phyloP scores from a whole-genome alignment of 2,888 invertebrate species.

The Ormyrus nitidulus region DNA sequence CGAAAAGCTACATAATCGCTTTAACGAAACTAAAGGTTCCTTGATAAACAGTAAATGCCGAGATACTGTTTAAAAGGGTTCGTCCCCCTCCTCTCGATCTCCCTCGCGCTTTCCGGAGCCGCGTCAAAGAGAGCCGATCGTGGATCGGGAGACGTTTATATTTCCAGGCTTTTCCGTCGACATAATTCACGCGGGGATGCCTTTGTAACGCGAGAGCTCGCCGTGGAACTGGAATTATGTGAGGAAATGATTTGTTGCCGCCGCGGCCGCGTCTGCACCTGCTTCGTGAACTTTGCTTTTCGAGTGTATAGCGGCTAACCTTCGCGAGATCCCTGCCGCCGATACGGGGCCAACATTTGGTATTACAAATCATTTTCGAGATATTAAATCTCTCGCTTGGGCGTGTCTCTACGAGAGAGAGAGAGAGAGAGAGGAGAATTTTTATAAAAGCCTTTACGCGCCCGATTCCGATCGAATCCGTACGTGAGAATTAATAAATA shows the following conservation, averaged over 20 bases:
- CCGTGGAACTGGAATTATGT: too few species aligned
- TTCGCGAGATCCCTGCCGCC: too few species aligned
- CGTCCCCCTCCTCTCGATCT: slow-evolving; percentile 21
- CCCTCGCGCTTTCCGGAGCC: neutral
- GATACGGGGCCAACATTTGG: too few species aligned
- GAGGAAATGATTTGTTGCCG: slow-evolving; percentile 36
- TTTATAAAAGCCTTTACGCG: too few species aligned
- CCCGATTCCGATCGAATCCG: too few species aligned
- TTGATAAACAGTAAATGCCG: slow-evolving; percentile 58
- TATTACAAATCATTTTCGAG: slow-evolving; percentile 20
- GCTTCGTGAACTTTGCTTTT: slow-evolving; percentile 6
- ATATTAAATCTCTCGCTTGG: neutral
- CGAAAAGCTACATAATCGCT: slow-evolving; percentile 70
- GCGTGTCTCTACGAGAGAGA: too few species aligned
- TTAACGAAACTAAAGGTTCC: slow-evolving; percentile 58
- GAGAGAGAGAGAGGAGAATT: too few species aligned
- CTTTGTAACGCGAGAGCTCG: too few species aligned
- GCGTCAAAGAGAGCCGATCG: too few species aligned
- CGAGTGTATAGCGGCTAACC: too few species aligned
- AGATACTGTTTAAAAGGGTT: slow-evolving; percentile 57
- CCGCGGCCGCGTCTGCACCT: slow-evolving; percentile 14
- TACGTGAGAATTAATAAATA: too few species aligned
- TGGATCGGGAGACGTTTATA: slow-evolving; percentile 23
- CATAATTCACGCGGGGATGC: slow-evolving; percentile 37
- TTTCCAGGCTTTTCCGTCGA: slow-evolving; percentile 32